phyloP scores from a whole-genome alignment of 35 echinoderm and acorn worm species.

The Stichopus chloronotus region DNA sequence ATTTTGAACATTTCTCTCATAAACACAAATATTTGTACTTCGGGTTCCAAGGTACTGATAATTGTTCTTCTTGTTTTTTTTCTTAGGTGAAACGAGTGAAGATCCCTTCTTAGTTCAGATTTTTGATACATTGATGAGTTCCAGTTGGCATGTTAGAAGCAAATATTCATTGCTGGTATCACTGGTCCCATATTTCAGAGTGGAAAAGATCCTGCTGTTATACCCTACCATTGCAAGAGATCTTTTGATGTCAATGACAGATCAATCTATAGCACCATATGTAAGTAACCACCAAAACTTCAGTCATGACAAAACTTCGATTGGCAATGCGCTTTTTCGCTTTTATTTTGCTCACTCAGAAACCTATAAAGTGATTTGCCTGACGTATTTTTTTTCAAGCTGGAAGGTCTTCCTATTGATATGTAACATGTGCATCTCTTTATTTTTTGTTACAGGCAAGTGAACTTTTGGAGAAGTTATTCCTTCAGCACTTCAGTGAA shows the following conservation, averaged over 20 bases:
- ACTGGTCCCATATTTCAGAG: slow-evolving; percentile 63
- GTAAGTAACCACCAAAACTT: slow-evolving; percentile 63
- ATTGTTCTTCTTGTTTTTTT: neutral
- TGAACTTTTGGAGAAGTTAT: slow-evolving; percentile 78
- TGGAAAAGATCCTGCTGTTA: slow-evolving; percentile 54
- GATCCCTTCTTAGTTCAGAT: slow-evolving; percentile 70
- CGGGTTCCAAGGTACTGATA: neutral
- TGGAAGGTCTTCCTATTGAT: neutral
- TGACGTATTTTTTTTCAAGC: neutral
- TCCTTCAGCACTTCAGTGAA: slow-evolving; percentile 59
- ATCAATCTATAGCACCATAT: slow-evolving; percentile 87
- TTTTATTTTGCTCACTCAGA: no score
- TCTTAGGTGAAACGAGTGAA: neutral
- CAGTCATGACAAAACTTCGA: neutral
- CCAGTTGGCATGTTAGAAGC: slow-evolving; percentile 80
- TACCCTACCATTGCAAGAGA: slow-evolving; percentile 79
- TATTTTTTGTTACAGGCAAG: slow-evolving; percentile 66
- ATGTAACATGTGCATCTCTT: neutral
- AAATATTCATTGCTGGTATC: slow-evolving; percentile 82
- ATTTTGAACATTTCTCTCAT: no score
- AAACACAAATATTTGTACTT: neutral
- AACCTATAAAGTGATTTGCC: no score
- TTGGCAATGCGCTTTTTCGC: no score
- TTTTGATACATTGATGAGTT: slow-evolving; percentile 59
- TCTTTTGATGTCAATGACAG: slow-evolving; percentile 67